Base-by-base conservation (phyloP, 37 sponge, comb jelly and placozoan species). In the Diacarnus erythraeanus region DNA sequence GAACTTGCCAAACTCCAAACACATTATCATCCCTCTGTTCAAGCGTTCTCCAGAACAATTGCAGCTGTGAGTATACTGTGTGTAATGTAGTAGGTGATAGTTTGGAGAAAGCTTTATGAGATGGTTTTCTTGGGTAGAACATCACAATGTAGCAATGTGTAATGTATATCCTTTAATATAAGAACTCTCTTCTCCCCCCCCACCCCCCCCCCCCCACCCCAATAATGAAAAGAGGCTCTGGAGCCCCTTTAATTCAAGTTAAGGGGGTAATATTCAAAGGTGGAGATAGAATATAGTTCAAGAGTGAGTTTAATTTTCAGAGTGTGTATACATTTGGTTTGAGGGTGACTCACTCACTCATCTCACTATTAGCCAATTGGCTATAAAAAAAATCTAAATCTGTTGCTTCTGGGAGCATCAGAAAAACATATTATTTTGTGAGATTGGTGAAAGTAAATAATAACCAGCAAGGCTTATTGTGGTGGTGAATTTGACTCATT, bases 11-110 rank as follows among this genome's bases (percentile, higher is more conserved):
- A 94, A 95, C 59, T 97, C 70, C 23, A 69, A 12, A 15, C 54
- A 1, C 97, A 97, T 59, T 97, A 79, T 74, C 97, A 97, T 60
- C 94, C 97, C 3, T 92, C 97, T 29, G 97, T 93, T 20, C 82
- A 81, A 43, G 68, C 57, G n/a, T 89, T 97, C 72, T 91, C 97
- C 22, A 75, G 27, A 26, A 73, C 61, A 39, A 31, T 95, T 63
- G 43, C 66, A 20, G 27, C 73, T 57, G 95, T 94, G 23, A 85
- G 85, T 76, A 2, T 61, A 1, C 5, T 66, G 66, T 78, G n/a
- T 41, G 42, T 31, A 38, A 8, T 44, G 60, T 9, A 5, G 30
- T 57, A 10, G 38, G 38, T 1, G 26, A n/a, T 34, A 47, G 57
- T 6, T 6, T 26, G 20, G 38, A 58, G 12, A 21, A 58, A 3